A percentile compares a stretch with the other conserved stretches of the same genome.
These are phyloP conservation scores for Alexandromys fortis DNA, from an alignment of 2,113 vertebrate species.

Conservation along the genomic window DNA sequence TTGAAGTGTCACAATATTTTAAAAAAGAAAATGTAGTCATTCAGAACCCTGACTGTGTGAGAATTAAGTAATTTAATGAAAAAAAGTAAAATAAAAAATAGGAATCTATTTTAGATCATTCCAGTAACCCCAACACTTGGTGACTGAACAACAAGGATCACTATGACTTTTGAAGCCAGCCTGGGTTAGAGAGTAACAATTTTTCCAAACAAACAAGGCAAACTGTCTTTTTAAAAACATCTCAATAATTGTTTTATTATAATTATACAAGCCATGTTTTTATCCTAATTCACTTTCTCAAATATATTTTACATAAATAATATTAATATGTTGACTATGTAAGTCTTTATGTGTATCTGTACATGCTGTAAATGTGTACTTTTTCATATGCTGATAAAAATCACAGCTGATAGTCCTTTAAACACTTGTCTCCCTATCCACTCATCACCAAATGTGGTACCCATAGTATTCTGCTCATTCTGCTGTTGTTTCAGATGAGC, in stretches of 20 bases:
- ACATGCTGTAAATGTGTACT: background rate
- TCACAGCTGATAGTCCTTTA: background rate
- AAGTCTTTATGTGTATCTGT: background rate
- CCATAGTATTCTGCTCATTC: background rate
- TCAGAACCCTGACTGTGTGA: background rate
- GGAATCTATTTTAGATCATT: no score
- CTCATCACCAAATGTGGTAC: background rate
- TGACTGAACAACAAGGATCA: no score
- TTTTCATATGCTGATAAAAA: background rate
- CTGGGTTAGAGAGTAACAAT: background rate
- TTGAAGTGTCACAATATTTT: background rate
- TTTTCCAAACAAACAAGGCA: no score
- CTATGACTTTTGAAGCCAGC: background rate
- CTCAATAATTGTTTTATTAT: background rate
- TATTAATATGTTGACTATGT: background rate
- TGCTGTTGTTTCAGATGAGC: rapidly evolving
- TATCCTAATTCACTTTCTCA: background rate
- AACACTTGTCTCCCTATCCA: background rate
- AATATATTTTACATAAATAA: background rate
- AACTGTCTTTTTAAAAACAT: background rate
- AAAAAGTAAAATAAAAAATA: background rate
- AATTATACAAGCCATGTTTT: background rate
- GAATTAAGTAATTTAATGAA: background rate
- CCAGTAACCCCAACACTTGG: background rate
- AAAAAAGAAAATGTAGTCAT: background rate